Evolutionary conservation across 2,113 vertebrate species (phyloP), one percentile per base, ranked within the genome.

Genomic region (Vidua chalybeata): DNA sequence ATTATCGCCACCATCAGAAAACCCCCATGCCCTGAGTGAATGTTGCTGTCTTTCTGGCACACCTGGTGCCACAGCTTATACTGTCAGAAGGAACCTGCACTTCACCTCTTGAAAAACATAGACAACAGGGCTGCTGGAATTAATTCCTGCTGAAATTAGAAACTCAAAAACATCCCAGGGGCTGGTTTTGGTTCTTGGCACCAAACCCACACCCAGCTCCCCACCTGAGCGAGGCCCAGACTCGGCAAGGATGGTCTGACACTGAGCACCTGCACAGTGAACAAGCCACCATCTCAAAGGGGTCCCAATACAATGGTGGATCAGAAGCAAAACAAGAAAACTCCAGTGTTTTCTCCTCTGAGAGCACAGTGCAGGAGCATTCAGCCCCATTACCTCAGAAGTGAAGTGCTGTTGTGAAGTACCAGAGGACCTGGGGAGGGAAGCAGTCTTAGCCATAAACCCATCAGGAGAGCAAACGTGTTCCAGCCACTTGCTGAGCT

Each of bases 11-110:
- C 20, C 48, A 67, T 19, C 33, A 81, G 71, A 67, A 77, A 52
- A 61, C 4, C 30, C 58, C 48, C 21, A n/a, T 68, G 27, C 37
- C 62, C 20, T 0, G 1, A 43, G 51, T 17, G 56, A 86, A 33
- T 0, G 0, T 15, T 71, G 73, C 15, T 0, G 2, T 1, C 9
- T 56, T 87, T 30, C 80, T 58, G 89, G 62, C 45, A n/a, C 48
- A 4, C 15, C 48, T 35, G n/a, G 39, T 19, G 16, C 37, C 78
- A 56, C 2, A 21, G 54, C 31, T 79, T 10, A 45, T 22, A 7
- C 17, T 37, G 46, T 35, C 89, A 92, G 59, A 11, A 91, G 56
- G 56, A 87, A 31, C 39, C 54, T 51, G 39, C 4, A 31, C 33
- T 52, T 11, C 2, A 26, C 26, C 66, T 76, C 41, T 45, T 9